These are phyloP conservation scores for Perithous albicinctus DNA, from an alignment of 2,888 invertebrate genomes.

Conservation along the genomic window DNA sequence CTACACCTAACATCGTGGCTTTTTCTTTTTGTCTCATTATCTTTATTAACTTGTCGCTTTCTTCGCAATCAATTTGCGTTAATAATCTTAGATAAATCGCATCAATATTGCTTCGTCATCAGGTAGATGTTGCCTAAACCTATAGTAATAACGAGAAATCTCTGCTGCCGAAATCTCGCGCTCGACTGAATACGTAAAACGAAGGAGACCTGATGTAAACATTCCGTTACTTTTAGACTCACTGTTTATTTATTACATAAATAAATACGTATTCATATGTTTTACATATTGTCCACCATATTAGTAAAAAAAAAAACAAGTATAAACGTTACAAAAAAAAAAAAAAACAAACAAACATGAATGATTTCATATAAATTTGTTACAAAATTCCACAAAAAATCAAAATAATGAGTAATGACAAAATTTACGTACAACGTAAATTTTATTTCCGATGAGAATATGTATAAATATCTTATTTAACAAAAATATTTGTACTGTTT, in stretches of 20 bases:
- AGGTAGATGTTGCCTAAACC: slow-evolving; percentile 81
- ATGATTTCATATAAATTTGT: too few species aligned
- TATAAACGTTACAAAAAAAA: too few species aligned
- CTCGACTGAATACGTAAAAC: slow-evolving; percentile 35
- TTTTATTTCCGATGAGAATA: too few species aligned
- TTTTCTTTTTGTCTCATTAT: slow-evolving; percentile 59
- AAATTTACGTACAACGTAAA: too few species aligned
- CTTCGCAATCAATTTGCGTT: slow-evolving; percentile 63
- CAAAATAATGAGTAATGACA: too few species aligned
- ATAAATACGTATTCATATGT: too few species aligned
- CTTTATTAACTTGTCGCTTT: slow-evolving; percentile 42
- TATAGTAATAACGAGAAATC: slow-evolving; percentile 65
- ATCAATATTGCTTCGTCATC: slow-evolving; percentile 83
- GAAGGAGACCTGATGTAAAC: neutral
- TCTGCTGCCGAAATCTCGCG: slow-evolving; percentile 50
- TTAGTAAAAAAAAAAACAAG: too few species aligned
- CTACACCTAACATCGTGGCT: slow-evolving; percentile 79
- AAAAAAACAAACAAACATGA: too few species aligned
- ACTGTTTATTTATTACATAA: neutral
- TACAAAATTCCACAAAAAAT: too few species aligned
- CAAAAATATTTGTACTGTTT: too few species aligned
- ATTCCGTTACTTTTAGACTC: neutral
- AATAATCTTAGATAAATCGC: slow-evolving; percentile 76
- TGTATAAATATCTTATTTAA: too few species aligned
- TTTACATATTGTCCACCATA: too few species aligned